Conservation (phyloP, 2,113 vertebrate species). For the Collichthys lucidus region DNA sequence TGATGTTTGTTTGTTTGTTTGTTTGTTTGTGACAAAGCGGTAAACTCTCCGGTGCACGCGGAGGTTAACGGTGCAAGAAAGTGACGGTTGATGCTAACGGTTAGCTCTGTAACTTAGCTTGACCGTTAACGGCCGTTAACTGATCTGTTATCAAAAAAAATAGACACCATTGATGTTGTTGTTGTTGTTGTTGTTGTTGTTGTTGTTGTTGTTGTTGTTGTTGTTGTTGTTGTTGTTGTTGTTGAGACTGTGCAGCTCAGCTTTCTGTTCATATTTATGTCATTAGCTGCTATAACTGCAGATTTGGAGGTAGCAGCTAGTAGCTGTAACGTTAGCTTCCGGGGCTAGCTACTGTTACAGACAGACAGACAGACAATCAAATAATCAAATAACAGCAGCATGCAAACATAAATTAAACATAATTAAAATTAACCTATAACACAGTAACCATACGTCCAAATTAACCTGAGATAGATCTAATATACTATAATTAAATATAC, state of each 20-base stretch:
- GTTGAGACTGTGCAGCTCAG: fast-evolving
- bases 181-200: too few relatives aligned
- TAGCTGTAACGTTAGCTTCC: neutral
- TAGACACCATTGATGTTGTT: fast-evolving
- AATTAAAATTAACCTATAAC: too few relatives aligned
- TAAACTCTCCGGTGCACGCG: neutral
- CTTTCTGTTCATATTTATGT: neutral
- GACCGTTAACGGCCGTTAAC: neutral
- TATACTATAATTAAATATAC: too few relatives aligned
- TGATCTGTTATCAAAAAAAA: fast-evolving
- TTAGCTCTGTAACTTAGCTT: conserved; percentile 15
- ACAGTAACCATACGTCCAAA: too few relatives aligned
- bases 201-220: too few relatives aligned
- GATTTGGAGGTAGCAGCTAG: neutral
- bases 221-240: neutral
- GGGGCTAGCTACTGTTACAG: neutral
- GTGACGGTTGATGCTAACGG: conserved; percentile 19
- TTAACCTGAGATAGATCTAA: too few relatives aligned
- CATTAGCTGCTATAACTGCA: too few relatives aligned
- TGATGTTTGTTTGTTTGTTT: too few relatives aligned
- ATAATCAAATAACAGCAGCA: too few relatives aligned
- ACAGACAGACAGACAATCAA: too few relatives aligned
- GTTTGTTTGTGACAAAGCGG: neutral
- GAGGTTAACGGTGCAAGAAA: neutral
- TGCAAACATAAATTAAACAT: too few relatives aligned